Percentiles rank a stretch among this genome's conserved stretches.
phyloP scores from a whole-genome alignment of 2,113 vertebrate genomes.

The Apistogramma diplotaenia region DNA sequence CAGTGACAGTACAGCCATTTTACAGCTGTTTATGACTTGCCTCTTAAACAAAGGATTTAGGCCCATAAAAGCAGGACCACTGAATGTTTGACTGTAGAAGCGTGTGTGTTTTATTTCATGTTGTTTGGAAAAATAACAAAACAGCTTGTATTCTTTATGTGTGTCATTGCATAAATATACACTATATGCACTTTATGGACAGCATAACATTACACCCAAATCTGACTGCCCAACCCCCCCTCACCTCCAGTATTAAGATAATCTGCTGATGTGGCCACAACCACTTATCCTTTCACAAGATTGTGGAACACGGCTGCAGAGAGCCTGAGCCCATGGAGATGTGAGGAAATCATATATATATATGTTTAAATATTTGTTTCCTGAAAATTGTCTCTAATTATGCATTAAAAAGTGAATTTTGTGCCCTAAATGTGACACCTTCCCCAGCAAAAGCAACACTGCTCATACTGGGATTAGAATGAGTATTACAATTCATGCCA shows the following conservation, averaged over 20 bases:
- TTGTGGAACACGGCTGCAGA: background rate
- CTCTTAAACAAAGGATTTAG: background rate
- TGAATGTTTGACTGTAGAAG: background rate
- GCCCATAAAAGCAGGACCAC: background rate
- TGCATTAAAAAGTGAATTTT: background rate
- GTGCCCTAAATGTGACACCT: too few species aligned
- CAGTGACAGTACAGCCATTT: conserved; percentile 39
- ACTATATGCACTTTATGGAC: background rate
- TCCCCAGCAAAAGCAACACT: background rate
- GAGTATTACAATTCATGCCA: background rate
- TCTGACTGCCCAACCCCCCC: background rate
- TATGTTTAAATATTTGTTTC: background rate
- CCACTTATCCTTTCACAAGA: background rate
- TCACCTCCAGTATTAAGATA: background rate
- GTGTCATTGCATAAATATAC: background rate
- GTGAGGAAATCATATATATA: background rate
- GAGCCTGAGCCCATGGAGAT: background rate
- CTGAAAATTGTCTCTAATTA: background rate
- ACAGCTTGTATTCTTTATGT: background rate
- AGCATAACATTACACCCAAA: background rate
- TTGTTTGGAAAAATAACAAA: background rate
- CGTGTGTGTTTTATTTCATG: background rate
- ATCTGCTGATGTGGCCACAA: background rate
- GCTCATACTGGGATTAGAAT: background rate
- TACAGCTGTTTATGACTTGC: background rate